Conservation (phyloP, 2,888 invertebrate species). For the Trichopria drosophilae region DNA sequence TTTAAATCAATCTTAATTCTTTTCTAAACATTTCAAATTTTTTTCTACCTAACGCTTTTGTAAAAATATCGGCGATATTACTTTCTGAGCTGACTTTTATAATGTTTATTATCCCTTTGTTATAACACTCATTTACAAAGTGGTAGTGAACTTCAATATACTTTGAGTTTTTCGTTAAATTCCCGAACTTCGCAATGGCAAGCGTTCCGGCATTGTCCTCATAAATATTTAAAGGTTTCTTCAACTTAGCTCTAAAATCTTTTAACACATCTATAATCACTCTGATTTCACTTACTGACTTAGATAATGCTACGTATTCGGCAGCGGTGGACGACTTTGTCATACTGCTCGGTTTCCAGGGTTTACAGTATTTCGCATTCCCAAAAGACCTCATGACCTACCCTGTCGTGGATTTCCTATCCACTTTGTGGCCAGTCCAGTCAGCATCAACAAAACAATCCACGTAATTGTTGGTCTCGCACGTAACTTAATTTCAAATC, state of each 20-base stretch:
- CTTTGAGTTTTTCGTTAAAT: too few species aligned
- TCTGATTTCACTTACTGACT: too few species aligned
- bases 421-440: too few species aligned
- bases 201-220: conserved; percentile 27
- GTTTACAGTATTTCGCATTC: conserved; percentile 29
- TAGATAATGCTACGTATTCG: too few species aligned
- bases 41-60: conserved; percentile 6
- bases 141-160: too few species aligned
- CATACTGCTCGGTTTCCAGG: conserved; percentile 28
- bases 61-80: conserved; percentile 22
- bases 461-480: too few species aligned
- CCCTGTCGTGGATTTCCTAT: too few species aligned
- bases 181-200: conserved; percentile 23
- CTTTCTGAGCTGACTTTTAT: conserved; percentile 22
- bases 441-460: too few species aligned
- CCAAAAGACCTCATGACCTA: conserved; percentile 28
- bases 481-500: too few species aligned
- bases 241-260: conserved; percentile 11
- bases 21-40: too few species aligned
- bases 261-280: conserved; percentile 15
- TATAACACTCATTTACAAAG: conserved; percentile 27
- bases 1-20: too few species aligned
- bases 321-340: too few species aligned
- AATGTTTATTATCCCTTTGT: conserved; percentile 22
- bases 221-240: conserved; percentile 16